Conservation (phyloP, 2,888 invertebrate species). For the Cephus pygmeus region DNA sequence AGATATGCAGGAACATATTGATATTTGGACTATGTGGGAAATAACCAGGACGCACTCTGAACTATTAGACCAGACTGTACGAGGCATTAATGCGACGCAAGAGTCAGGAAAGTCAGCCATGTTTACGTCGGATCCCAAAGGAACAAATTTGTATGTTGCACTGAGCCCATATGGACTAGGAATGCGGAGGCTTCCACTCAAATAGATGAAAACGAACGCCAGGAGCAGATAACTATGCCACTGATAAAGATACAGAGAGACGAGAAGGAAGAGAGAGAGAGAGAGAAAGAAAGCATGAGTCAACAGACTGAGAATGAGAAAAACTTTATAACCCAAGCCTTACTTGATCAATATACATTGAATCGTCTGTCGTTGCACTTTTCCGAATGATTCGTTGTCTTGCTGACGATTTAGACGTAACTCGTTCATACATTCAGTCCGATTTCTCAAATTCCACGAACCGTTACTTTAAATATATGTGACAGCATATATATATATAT, state of each 20-base stretch:
- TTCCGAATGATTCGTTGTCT: constrained; percentile 53
- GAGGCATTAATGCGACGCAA: constrained; percentile 26
- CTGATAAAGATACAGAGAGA: neutral
- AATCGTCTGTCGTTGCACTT: constrained; percentile 39
- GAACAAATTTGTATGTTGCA: neutral
- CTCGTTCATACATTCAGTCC: neutral
- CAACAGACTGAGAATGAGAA: constrained; percentile 19
- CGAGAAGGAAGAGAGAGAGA: constrained; percentile 9
- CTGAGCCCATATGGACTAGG: neutral
- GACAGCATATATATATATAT: neutral
- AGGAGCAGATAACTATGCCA: neutral
- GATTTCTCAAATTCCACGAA: neutral
- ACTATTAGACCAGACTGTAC: neutral
- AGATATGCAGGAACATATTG: neutral
- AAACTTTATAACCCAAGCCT: constrained; percentile 51
- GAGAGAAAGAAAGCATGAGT: constrained; percentile 13
- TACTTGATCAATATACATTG: constrained; percentile 66
- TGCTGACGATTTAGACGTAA: constrained; percentile 31
- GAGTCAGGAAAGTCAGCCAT: neutral
- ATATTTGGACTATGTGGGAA: constrained; percentile 40
- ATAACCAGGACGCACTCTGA: constrained; percentile 47
- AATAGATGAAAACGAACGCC: neutral
- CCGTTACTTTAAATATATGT: constrained; percentile 9
- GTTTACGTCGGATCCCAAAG: neutral
- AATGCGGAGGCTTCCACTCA: too few species aligned